Base-by-base conservation (phyloP, 2,797 vertebrate genomes). In the Alectoris magna region DNA sequence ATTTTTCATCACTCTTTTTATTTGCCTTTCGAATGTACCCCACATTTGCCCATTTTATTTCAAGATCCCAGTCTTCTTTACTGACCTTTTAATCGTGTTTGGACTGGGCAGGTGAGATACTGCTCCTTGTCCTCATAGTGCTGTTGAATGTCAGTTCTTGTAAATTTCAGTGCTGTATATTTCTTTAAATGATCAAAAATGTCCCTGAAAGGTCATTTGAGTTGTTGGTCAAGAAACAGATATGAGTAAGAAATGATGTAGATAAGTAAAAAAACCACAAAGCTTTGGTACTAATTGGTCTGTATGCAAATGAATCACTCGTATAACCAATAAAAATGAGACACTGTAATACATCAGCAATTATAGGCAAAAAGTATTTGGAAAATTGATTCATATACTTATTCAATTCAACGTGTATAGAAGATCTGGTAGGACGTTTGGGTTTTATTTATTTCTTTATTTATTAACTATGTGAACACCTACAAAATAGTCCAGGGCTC, bases 401-500 rank as follows among this genome's bases (percentile, higher is more conserved):
- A 14, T 15, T 31, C 34, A 68, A 48, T 46, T n/a, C 39, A 48
- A 3, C 15, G 15, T 64, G 4, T 21, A 31, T 8, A 8, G 9
- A 16, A 11, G 4, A 8, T 38, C 24, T 49, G 64, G 34, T 41
- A 3, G 23, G 22, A 87, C 39, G 13, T 44, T 48, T 46, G 9
- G 31, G 11, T 15, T 27, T 51, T 27, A 27, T 51, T 51, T 46
- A 43, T 46, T 46, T 46, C 5, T 51, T 29, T 16, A 5, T 53
- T 0, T 2, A 15, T 23, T 38, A 82, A 39, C 27, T 11, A 13
- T 1, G 5, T 55, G 24, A 46, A 79, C 63, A 36, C 1, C 15
- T 63, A 11, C 3, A 16, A 44, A 88, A 46, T 26, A 51, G 3
- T 6, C 9, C 17, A 55, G 49, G 31, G 8, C 3, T 84, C 31